phyloP scores from a whole-genome alignment of 2,797 vertebrate genomes.

The Orestias chungarensis region DNA sequence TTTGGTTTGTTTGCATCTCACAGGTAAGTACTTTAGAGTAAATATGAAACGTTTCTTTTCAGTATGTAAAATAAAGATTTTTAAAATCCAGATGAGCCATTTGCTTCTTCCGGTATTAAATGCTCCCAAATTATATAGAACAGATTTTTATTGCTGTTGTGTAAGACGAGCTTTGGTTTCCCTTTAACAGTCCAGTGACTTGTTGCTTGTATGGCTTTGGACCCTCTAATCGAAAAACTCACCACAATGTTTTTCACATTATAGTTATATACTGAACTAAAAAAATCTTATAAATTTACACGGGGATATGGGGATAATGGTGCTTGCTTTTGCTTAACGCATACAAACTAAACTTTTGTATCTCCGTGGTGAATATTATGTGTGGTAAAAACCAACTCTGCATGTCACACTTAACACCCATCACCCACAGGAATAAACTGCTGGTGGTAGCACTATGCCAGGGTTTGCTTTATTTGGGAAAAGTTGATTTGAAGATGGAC shows the following conservation, averaged over 20 bases:
- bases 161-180: no score
- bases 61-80: background rate
- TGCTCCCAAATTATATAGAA: background rate
- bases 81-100: background rate
- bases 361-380: background rate
- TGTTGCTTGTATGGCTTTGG: no score
- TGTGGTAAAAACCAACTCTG: background rate
- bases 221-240: background rate
- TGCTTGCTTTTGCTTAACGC: background rate
- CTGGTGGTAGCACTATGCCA: background rate
- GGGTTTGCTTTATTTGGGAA: no score
- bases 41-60: background rate
- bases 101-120: background rate
- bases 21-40: background rate
- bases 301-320: background rate
- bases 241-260: background rate
- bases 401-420: background rate
- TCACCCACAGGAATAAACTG: background rate
- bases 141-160: background rate
- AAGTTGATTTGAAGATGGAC: no score
- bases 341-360: background rate
- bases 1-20: background rate
- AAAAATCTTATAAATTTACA: background rate
- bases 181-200: no score
- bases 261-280: background rate